These are phyloP conservation scores for Lycaon pictus DNA, from an alignment of 2,113 vertebrate genomes.

Conservation along the genomic window DNA sequence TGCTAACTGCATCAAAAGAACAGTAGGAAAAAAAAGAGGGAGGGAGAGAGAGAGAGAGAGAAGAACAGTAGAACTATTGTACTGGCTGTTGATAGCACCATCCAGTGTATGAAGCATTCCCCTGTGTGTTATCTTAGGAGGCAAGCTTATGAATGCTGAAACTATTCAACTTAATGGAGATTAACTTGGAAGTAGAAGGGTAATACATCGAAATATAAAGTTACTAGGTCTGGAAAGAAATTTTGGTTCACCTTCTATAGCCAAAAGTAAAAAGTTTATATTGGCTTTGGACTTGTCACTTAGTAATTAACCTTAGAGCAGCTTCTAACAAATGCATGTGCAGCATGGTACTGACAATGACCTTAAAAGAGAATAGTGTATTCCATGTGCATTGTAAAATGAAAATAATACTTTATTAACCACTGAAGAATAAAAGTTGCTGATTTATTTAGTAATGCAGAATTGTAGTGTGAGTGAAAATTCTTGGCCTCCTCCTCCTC, in stretches of 20 bases:
- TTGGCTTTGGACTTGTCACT: neutral
- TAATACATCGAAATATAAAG: neutral
- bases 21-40: neutral
- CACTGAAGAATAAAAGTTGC: conserved; percentile 31
- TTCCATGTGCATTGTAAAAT: neutral
- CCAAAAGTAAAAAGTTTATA: neutral
- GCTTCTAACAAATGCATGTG: neutral
- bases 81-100: accelerated
- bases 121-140: neutral
- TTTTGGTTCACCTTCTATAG: neutral
- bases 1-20: neutral
- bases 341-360: neutral
- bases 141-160: neutral
- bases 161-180: neutral
- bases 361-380: neutral
- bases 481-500: conserved; percentile 38
- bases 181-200: neutral
- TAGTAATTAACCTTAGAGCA: neutral
- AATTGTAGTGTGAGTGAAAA: neutral
- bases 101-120: neutral
- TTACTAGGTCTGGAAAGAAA: neutral
- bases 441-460: conserved; percentile 57
- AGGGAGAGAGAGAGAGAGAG: too few species aligned
- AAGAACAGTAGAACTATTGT: neutral
- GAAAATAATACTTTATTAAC: neutral